phyloP scores from a whole-genome alignment of 2,888 invertebrate genomes.

The Tipula unca region DNA sequence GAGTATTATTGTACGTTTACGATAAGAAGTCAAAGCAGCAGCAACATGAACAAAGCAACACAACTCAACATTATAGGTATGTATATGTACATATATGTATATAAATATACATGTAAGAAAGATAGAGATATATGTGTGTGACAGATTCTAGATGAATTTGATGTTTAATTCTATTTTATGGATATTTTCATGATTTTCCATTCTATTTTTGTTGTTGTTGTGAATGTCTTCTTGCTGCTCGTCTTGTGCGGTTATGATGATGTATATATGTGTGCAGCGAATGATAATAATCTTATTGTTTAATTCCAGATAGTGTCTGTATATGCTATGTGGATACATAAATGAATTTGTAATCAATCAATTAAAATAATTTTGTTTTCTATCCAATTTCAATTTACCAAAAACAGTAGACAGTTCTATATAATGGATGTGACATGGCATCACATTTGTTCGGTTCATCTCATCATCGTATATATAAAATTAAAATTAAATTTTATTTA shows the following conservation, averaged over 20 bases:
- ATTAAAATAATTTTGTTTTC: background rate
- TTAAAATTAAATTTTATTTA: background rate
- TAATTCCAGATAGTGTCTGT: background rate
- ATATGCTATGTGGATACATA: background rate
- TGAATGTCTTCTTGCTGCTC: too few species aligned
- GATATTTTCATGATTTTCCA: background rate
- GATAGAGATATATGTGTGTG: background rate
- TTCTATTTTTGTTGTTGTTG: background rate
- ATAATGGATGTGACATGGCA: background rate
- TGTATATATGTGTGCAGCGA: background rate
- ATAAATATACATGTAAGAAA: background rate
- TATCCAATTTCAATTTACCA: background rate
- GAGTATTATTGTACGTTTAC: background rate
- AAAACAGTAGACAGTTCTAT: background rate
- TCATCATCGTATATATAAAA: background rate
- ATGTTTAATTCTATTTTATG: background rate
- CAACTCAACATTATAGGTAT: background rate
- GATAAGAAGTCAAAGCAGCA: background rate
- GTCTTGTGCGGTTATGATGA: background rate
- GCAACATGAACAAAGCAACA: background rate
- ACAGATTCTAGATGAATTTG: background rate
- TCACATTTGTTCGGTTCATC: background rate
- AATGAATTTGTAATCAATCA: constrained; percentile 1
- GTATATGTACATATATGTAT: background rate
- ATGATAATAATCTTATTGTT: background rate